A percentile compares a stretch with the other conserved stretches of the same genome.
Conservation (phyloP, 2,113 vertebrate genomes). For the Hippolais icterina region DNA sequence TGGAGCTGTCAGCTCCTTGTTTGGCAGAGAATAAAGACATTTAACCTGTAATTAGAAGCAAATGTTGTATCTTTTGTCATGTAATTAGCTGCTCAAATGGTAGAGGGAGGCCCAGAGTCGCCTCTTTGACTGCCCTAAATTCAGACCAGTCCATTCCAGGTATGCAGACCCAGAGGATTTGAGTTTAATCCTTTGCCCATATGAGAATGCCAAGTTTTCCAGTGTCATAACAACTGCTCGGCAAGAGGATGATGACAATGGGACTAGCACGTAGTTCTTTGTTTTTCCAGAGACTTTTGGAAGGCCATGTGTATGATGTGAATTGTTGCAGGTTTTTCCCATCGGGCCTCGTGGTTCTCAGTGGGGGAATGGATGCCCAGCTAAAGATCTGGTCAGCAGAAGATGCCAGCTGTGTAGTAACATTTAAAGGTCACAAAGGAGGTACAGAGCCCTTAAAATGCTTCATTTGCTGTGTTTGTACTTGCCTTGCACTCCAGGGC, state of each 20-base stretch:
- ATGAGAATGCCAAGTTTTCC: not conserved
- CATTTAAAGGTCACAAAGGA: slow-evolving; percentile 82
- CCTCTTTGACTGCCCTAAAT: not conserved
- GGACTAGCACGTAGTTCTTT: slow-evolving; percentile 66
- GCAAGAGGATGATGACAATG: not conserved
- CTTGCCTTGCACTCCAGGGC: not conserved
- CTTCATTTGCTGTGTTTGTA: not conserved
- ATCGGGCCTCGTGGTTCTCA: slow-evolving; percentile 81
- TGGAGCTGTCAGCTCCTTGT: not conserved
- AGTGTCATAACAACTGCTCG: not conserved
- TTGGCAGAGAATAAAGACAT: not conserved
- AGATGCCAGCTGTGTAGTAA: slow-evolving; percentile 77
- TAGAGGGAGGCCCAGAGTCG: not conserved
- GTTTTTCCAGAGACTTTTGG: slow-evolving; percentile 79
- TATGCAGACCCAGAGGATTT: not conserved
- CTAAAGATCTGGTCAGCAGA: slow-evolving; percentile 82
- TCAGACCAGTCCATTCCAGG: not conserved
- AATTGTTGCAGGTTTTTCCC: slow-evolving; percentile 84
- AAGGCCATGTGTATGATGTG: slow-evolving; percentile 82
- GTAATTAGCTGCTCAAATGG: not conserved
- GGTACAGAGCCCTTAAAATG: slow-evolving; percentile 45
- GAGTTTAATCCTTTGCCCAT: not conserved
- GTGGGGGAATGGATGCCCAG: slow-evolving; percentile 82
- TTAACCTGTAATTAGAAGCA: not conserved
- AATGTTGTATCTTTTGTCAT: rapidly evolving